Conservation (phyloP, 2,113 vertebrate genomes). For the human region GRCh38 chr21:9058501-9059000, state of each 20-base stretch:
- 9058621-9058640: not conserved
- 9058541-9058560: not conserved
- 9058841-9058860: conserved; percentile 93
- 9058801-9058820: conserved; percentile 35
- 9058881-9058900: conserved; percentile 92
- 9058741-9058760: not conserved
- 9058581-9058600: not conserved
- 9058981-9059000: conserved; percentile 94
- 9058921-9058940: conserved; percentile 96
- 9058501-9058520: not conserved
- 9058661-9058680: not conserved
- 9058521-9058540: not conserved
- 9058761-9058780: not conserved
- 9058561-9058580: not conserved
- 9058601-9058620: not conserved
- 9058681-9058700: not conserved
- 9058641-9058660: not conserved
- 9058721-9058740: not conserved
- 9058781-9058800: not conserved
- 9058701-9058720: not conserved
- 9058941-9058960: conserved; percentile 93
- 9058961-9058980: conserved; percentile 93
- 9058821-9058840: conserved; percentile 90
- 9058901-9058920: conserved; percentile 90
- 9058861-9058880: conserved; percentile 95